Evolutionary conservation across 2,113 vertebrate genomes (phyloP).

Genomic region (Sceloporus tristichus): DNA sequence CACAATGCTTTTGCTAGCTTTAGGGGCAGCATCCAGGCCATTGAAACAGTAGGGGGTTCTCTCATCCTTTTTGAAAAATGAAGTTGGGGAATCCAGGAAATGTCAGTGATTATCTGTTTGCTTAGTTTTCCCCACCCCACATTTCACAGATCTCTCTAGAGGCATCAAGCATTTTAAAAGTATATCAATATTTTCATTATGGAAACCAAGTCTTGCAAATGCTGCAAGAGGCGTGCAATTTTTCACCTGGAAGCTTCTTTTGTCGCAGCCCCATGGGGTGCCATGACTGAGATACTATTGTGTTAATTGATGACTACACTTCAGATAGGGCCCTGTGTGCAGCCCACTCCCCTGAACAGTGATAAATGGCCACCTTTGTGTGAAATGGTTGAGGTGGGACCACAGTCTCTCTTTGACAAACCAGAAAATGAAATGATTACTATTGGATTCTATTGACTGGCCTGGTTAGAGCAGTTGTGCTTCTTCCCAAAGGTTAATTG

Average conservation of each 20-base stretch:
- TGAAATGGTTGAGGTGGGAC: conserved; percentile 89
- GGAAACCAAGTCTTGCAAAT: conserved; percentile 65
- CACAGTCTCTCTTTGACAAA: conserved; percentile 89
- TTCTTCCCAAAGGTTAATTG: conserved; percentile 95
- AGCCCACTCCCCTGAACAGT: conserved; percentile 78
- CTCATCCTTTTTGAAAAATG: neutral
- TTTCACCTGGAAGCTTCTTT: conserved; percentile 66
- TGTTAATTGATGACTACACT: conserved; percentile 79
- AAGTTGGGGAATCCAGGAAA: conserved; percentile 18
- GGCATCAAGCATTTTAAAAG: conserved; percentile 45
- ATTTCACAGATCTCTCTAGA: conserved; percentile 23
- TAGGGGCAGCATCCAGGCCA: neutral
- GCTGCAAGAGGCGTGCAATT: conserved; percentile 60
- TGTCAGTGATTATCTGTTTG: conserved; percentile 47
- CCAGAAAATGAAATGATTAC: conserved; percentile 97
- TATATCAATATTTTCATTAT: conserved; percentile 67
- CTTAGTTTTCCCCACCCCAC: conserved; percentile 39
- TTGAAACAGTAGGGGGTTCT: conserved; percentile 8
- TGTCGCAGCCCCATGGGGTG: conserved; percentile 51
- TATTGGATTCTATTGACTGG: conserved; percentile 91
- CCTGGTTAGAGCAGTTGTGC: conserved; percentile 88
- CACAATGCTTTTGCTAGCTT: neutral
- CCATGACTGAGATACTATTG: conserved; percentile 62
- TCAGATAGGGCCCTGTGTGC: conserved; percentile 70
- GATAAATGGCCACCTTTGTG: conserved; percentile 91